A percentile compares a stretch with the other conserved stretches of the same genome.
These are phyloP conservation scores for Bombyx mori DNA, from an alignment of 1,140 invertebrate species.

Conservation along the genomic window ASM3026992v2 NC_085111.1:1208001-1208500, in stretches of 20 bases:
- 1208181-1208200: slow-evolving; percentile 12
- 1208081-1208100: slow-evolving; percentile 48
- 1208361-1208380: slow-evolving; percentile 83
- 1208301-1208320: neutral
- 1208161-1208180: neutral
- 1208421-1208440: slow-evolving; percentile 76
- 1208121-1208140: slow-evolving; percentile 23
- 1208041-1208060: slow-evolving; percentile 1
- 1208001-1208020: slow-evolving; percentile 22
- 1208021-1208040: slow-evolving; percentile 33
- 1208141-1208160: slow-evolving; percentile 26
- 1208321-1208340: slow-evolving; percentile 67
- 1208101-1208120: slow-evolving; percentile 45
- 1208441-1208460: slow-evolving; percentile 82
- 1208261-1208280: slow-evolving; percentile 33
- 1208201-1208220: slow-evolving; percentile 10
- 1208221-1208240: slow-evolving; percentile 24
- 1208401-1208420: slow-evolving; percentile 76
- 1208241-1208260: slow-evolving; percentile 41
- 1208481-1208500: slow-evolving; percentile 77
- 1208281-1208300: slow-evolving; percentile 24
- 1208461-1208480: slow-evolving; percentile 56
- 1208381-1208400: slow-evolving; percentile 74
- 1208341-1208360: slow-evolving; percentile 73
- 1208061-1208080: slow-evolving; percentile 9